A percentile compares a stretch with the other conserved stretches of the same genome.
phyloP scores from a whole-genome alignment of 2,888 invertebrate genomes.

The Dermolepida albohirtum region DNA sequence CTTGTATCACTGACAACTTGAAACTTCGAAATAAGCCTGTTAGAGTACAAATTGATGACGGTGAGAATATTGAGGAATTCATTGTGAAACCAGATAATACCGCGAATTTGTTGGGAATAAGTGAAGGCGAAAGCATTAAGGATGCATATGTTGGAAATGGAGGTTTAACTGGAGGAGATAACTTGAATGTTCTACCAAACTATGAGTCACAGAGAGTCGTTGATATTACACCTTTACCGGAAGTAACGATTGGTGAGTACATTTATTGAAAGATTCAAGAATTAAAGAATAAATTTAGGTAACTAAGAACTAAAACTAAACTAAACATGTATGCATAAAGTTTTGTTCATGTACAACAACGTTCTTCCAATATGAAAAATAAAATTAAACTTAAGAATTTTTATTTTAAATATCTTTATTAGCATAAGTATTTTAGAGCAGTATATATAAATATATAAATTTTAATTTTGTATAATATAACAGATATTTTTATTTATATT shows the following conservation, averaged over 20 bases:
- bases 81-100: constrained; percentile 46
- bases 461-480: too few species aligned
- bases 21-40: constrained; percentile 64
- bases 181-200: constrained; percentile 46
- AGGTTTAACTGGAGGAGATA: constrained; percentile 46
- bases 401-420: too few species aligned
- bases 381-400: too few species aligned
- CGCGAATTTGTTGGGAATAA: constrained; percentile 1
- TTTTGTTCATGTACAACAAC: too few species aligned
- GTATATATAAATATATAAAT: too few species aligned
- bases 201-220: constrained; percentile 55
- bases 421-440: too few species aligned
- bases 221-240: constrained; percentile 54
- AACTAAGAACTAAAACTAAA: too few species aligned
- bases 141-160: constrained; percentile 24
- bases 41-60: constrained; percentile 46
- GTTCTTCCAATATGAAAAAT: too few species aligned
- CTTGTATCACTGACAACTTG: constrained; percentile 73
- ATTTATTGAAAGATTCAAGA: neutral
- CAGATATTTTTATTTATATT: too few species aligned
- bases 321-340: too few species aligned
- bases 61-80: constrained; percentile 47
- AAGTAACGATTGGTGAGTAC: constrained; percentile 43
- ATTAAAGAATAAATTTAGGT: too few species aligned
- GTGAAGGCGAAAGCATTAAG: constrained; percentile 15